Evolutionary conservation across 2,113 vertebrate genomes (phyloP), one percentile per base, ranked within the genome.

Genomic region (Antechinus flavipes): DNA sequence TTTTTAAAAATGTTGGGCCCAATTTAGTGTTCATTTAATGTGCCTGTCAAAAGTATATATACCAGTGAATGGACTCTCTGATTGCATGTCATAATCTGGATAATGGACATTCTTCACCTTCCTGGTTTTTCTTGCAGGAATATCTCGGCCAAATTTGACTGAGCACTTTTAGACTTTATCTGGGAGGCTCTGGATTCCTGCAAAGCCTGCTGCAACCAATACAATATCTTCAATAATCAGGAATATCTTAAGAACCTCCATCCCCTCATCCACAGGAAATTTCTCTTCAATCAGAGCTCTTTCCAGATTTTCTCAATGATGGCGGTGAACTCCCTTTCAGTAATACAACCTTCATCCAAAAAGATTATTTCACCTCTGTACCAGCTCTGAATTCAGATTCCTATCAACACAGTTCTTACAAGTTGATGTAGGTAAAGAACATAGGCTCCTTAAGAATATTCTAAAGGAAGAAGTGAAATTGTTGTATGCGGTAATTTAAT

Each of bases 391-490:
- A 52, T 7, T 1, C 47, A 94, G n/a, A 68, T 4, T 47, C 58
- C 61, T 27, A 47, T 23, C 49, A 90, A 42, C n/a, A 25, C 7
- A 10, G 6, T 47, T 92, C 54, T 56, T 90, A 35, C 5, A 94
- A 25, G 26, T 0, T 54, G 42, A 46, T 12, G 22, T 54, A 22
- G 27, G 2, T 8, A 52, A 23, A 27, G 47, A 35, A 11, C 1
- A 3, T 1, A 24, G 2, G 10, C 14, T 16, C 2, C n/a, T 11
- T 46, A 7, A 0, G 3, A 8, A 25, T n/a, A 91, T 26, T 50
- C 89, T 54, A 54, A 76, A 49, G 23, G 9, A 8, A 52, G 3
- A 23, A 52, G 24, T 56, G 50, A 68, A 7, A 12, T 27, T 4
- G 47, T 5, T 27, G 26, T 35, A 0, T 26, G 0, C 11, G 50